Evolutionary conservation across 1,140 invertebrate species (phyloP).

Genomic region (Orussus abietinus): DNA sequence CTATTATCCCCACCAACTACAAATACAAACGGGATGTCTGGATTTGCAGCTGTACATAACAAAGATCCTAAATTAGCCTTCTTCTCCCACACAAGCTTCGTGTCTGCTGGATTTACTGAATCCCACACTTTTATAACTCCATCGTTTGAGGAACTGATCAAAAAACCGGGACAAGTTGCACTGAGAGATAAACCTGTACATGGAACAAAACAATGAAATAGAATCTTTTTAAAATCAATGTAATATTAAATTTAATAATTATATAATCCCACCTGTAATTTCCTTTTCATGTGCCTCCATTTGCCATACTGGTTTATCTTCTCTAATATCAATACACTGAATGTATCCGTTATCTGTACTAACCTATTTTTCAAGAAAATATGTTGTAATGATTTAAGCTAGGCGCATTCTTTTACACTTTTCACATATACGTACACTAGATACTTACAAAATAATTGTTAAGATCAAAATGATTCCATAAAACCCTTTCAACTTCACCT

Average conservation of each 20-base stretch:
- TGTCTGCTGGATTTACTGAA: constrained; percentile 37
- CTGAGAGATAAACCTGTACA: constrained; percentile 65
- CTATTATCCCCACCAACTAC: constrained; percentile 82
- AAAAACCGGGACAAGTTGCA: constrained; percentile 62
- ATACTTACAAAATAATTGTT: constrained; percentile 69
- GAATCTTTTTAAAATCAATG: constrained; percentile 35
- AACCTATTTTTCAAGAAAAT: no score
- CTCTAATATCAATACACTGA: constrained; percentile 74
- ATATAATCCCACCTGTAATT: constrained; percentile 62
- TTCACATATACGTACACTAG: constrained; percentile 34
- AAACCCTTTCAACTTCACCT: constrained; percentile 84
- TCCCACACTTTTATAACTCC: constrained; percentile 80
- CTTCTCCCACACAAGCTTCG: constrained; percentile 57
- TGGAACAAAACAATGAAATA: constrained; percentile 8
- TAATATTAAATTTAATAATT: constrained; percentile 18
- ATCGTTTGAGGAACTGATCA: constrained; percentile 72
- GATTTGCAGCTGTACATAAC: constrained; percentile 70
- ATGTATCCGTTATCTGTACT: constrained; percentile 77
- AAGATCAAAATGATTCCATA: constrained; percentile 76
- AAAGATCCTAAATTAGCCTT: constrained; percentile 66
- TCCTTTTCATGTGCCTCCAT: constrained; percentile 76
- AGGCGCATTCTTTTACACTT: no score
- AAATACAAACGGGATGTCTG: constrained; percentile 76
- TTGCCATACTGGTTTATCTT: constrained; percentile 70
- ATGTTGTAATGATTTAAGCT: no score